Conservation (phyloP, 2,797 vertebrate species). For the Gymnothorax reevesii region DNA sequence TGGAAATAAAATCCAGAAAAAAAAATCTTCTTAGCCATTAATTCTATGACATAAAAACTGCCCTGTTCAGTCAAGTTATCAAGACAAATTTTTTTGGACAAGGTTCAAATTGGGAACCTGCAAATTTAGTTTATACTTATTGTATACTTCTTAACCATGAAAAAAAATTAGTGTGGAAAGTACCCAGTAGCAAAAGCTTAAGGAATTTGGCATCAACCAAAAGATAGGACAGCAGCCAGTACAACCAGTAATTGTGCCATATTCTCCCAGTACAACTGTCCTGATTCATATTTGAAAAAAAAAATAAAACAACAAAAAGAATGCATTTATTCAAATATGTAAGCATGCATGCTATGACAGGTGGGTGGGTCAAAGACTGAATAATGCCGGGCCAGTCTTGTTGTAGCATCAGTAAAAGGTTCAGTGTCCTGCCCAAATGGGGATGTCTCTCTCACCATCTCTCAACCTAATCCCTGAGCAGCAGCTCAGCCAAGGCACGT, state of each 20-base stretch:
- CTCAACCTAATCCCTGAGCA: neutral
- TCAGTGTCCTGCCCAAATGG: neutral
- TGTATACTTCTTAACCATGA: neutral
- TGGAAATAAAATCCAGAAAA: no score
- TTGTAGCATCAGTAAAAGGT: neutral
- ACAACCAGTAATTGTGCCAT: neutral
- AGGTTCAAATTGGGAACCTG: no score
- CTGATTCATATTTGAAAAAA: neutral
- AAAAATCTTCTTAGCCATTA: no score
- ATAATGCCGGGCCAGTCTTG: neutral
- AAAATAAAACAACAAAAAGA: neutral
- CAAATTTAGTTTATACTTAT: neutral
- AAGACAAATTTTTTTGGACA: no score
- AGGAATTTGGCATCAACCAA: neutral
- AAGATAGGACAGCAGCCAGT: neutral
- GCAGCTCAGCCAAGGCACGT: neutral
- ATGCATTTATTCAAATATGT: neutral
- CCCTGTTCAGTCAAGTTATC: no score
- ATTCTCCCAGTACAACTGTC: neutral
- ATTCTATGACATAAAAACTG: no score
- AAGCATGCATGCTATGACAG: neutral
- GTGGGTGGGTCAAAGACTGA: neutral
- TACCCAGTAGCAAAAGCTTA: neutral
- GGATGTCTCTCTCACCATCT: neutral
- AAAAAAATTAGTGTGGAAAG: neutral